Evolutionary conservation across 2,113 vertebrate species (phyloP).

Genomic region (Cinclus mexicanus): DNA sequence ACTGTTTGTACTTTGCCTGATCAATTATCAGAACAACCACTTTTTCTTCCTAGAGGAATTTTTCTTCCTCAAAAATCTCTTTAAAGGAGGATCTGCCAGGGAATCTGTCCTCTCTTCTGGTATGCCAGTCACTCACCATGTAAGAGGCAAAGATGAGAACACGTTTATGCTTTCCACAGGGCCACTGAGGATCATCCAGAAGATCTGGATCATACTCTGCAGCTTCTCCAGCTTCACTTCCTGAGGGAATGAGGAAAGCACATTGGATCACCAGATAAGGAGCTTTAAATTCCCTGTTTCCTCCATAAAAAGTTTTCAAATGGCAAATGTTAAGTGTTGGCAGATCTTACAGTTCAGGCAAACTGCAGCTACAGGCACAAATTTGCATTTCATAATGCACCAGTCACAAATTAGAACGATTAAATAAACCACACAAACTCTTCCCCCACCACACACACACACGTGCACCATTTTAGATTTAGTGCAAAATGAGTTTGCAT

Average conservation of each 20-base stretch:
- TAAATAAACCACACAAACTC: background rate
- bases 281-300: background rate
- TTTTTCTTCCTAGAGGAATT: background rate
- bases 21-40: background rate
- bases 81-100: background rate
- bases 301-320: background rate
- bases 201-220: constrained; percentile 92
- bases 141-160: constrained; percentile 98
- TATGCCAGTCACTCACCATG: constrained; percentile 82
- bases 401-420: background rate
- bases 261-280: background rate
- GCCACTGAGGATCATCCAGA: constrained; percentile 96
- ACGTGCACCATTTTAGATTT: background rate
- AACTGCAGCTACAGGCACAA: background rate
- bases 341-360: background rate
- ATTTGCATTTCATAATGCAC: background rate
- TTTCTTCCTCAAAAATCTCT: background rate
- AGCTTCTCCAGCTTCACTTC: constrained; percentile 78
- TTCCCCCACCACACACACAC: background rate
- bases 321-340: background rate
- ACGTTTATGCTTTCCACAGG: constrained; percentile 96
- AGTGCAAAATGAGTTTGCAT: background rate
- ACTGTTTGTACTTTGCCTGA: background rate
- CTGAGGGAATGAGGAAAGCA: constrained; percentile 60
- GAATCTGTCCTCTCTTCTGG: background rate